Conservation (phyloP, 1,140 invertebrate genomes). For the Trichomalopsis sarcophagae region DNA sequence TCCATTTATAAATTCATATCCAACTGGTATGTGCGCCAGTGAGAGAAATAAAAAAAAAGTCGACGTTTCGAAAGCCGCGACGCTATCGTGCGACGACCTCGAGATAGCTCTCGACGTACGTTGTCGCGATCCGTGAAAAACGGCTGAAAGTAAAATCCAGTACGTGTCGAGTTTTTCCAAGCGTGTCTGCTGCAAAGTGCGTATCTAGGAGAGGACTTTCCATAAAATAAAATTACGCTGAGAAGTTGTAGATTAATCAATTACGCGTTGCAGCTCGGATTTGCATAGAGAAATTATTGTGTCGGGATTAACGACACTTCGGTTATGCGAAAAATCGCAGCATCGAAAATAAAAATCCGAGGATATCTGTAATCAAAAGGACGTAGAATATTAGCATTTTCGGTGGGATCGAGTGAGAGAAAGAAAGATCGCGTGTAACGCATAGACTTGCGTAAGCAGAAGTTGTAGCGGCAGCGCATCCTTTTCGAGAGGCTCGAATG, state of each 20-base stretch:
- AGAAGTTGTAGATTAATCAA: not conserved
- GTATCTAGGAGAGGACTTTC: not conserved
- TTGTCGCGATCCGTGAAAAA: not conserved
- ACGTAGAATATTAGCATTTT: not conserved
- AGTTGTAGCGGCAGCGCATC: not conserved
- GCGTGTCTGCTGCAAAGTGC: too few relatives aligned
- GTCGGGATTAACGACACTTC: not conserved
- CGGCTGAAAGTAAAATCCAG: slow-evolving; percentile 21
- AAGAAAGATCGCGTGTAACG: not conserved
- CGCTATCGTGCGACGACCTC: slow-evolving; percentile 23
- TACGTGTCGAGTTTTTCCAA: not conserved
- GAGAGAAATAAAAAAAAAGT: not conserved
- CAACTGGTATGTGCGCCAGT: not conserved
- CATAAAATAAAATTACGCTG: not conserved
- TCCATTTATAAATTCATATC: slow-evolving; percentile 13
- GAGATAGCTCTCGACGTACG: not conserved
- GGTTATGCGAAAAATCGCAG: too few relatives aligned
- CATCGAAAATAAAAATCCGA: too few relatives aligned
- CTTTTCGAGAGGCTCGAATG: too few relatives aligned
- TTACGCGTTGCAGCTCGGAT: not conserved
- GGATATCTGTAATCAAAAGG: too few relatives aligned
- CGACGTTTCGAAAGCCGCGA: slow-evolving; percentile 1
- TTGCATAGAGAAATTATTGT: not conserved
- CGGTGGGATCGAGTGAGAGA: too few relatives aligned
- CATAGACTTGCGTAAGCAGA: not conserved